Base-by-base conservation (phyloP, 30 jellyfish, hydroid and myxozoan genomes). In the Cassiopea xamachana region DNA sequence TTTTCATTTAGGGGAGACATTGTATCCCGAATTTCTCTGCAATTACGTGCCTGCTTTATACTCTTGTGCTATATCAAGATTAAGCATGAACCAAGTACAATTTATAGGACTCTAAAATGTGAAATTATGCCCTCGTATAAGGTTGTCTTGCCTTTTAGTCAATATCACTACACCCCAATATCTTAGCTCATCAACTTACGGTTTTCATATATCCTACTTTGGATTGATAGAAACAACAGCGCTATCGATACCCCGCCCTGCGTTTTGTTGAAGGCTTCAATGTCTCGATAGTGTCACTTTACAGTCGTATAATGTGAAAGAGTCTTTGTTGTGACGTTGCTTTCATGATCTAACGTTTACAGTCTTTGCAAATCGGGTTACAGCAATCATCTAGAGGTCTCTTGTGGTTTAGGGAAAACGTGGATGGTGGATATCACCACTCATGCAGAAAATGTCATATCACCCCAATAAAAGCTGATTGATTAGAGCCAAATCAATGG, bases 401-500 rank as follows among this genome's bases (percentile, higher is more conserved):
- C 55, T 19, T 71, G 80, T 71, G 50, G 80, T 71, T 43, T 18
- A 18, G 4, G 51, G 27, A 71, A 71, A 71, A 71, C 7, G n/a
- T 2, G 15, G 51, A 19, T 71, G 50, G 51, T 43, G 55, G 17
- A 18, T 67, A 71, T 71, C 80, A 71, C 5, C 80, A 71, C 60
- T 71, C 80, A 71, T 18, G 80, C 80, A 39, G 55, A 51, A 71
- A 19, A 43, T 18, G 80, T 12, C 58, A 71, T 10, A 6, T 71
- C 55, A 39, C 50, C 15, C 80, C 80, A 71, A 71, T 71, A 71
- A 71, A 71, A 71, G 80, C 80, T 71, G 80, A 43, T 55, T 55
- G 64, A 55, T 55, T 10, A 3, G 64, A 55, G 12, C 64, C 64
- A 55, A 6, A 3, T 3, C 10, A 55, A 55, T 10, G 64, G 10